A percentile compares a stretch with the other conserved stretches of the same genome.
phyloP scores from a whole-genome alignment of 2,888 invertebrate species.

The Bembecia ichneumoniformis region DNA sequence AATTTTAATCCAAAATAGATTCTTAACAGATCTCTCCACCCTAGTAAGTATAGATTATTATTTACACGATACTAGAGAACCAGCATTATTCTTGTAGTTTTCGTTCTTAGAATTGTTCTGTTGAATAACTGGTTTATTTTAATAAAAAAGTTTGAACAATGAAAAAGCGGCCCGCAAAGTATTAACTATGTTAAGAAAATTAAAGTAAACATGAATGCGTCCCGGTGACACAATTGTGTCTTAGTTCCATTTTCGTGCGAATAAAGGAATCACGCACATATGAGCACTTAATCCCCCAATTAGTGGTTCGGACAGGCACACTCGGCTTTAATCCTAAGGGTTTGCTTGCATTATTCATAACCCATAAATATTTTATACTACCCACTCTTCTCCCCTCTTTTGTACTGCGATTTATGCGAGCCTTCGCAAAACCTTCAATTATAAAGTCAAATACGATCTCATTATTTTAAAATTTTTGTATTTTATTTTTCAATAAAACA shows the following conservation, averaged over 20 bases:
- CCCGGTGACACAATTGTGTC: background rate
- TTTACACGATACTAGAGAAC: no score
- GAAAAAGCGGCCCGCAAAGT: no score
- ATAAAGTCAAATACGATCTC: background rate
- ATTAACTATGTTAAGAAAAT: no score
- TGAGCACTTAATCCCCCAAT: conserved; percentile 19
- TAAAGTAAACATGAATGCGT: no score
- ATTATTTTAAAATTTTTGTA: background rate
- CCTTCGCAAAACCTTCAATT: background rate
- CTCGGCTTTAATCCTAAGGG: conserved; percentile 13
- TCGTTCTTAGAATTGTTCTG: no score
- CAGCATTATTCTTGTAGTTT: no score
- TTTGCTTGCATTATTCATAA: conserved; percentile 22
- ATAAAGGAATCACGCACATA: conserved; percentile 4
- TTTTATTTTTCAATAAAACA: background rate
- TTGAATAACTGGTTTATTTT: no score
- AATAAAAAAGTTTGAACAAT: no score
- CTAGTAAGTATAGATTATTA: no score
- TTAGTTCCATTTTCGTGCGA: background rate
- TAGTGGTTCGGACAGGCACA: conserved; percentile 12
- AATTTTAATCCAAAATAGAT: no score
- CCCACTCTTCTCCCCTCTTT: conserved; percentile 20
- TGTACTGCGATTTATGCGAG: background rate
- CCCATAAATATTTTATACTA: conserved; percentile 7
- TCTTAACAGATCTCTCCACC: no score